Evolutionary conservation across 1,140 invertebrate genomes (phyloP), one percentile per base, ranked within the genome.

Genomic region (Heterodera schachtii): DNA sequence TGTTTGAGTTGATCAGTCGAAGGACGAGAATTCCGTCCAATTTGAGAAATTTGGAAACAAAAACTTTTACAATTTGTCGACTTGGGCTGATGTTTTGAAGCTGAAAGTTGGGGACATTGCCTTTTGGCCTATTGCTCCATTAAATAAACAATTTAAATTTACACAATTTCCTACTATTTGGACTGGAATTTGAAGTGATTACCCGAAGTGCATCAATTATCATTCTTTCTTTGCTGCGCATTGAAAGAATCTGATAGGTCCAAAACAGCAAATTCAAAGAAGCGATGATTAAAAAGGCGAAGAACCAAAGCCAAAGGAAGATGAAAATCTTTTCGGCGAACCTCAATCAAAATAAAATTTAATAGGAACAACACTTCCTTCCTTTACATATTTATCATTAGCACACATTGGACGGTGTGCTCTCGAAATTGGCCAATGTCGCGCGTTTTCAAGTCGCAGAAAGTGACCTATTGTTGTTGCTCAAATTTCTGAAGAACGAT

Each of bases 281-380:
- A 11, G 76, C 7, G 21, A 86, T 49, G 19, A 82, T 11, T 21
- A 85, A 46, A n/a, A 86, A 74, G 19, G 66, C 13, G 31, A 85
- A 85, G 70, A 83, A 83, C 86, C 86, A 86, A 3, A 85, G 52
- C 85, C 85, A 86, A 13, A 86, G 47, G 73, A 86, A 86, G 16
- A 86, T 84, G 73, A 81, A 86, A 52, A 86, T 86, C 19, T 86
- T 86, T 46, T 86, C 85, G 49, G 85, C 85, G 46, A 85, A 85
- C 84, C 82, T 85, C 19, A 64, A 64, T 19, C 43, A 49, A 11
- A 84, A 13, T 66, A 47, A 75, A 8, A 4, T 57, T 81, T 19
- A 79, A 79, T 46, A 1, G 60, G 11, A 19, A 5, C 5, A 19
- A 64, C 57, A 64, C 11, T 64, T 19, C 19, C 16, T 19, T 64